Evolutionary conservation across 2,113 vertebrate genomes (phyloP), one percentile per base, ranked within the genome.

Genomic region (Polyodon spathula): DNA sequence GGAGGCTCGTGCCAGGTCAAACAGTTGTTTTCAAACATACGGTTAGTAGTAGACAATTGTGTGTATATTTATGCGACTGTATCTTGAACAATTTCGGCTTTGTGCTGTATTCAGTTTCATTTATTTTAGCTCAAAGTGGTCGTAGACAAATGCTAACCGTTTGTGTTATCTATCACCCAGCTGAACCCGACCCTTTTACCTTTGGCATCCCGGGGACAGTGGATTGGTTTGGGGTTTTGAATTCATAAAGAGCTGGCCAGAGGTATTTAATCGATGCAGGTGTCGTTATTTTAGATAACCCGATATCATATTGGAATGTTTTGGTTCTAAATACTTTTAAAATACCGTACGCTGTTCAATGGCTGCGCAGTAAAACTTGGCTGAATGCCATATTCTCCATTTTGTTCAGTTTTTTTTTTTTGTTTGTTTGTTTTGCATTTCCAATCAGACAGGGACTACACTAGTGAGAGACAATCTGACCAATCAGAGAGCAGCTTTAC

Each of bases 121-220:
- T 10, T 50, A 14, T 50, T 50, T 14, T 10, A 10, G 11, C 46
- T 7, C 46, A 4, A 12, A 50, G 11, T 12, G 7, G 5, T 5
- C 7, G 46, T n/a, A 50, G 46, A 5, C 1, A 12, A 12, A 46
- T 40, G n/a, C n/a, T n/a, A n/a, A n/a, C 37, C 42, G 42, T 38
- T 43, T 56, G 53, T 57, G 43, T 16, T 16, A 51, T 50, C 50
- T 72, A 78, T 59, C 66, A 67, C 69, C 66, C 69, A 69, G 79
- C 81, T 88, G 87, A 92, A 87, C 89, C 79, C 89, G 89, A 90
- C 90, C 91, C 88, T 90, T 90, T 93, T 92, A 92, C 92, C 92
- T 93, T 93, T 93, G 89, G 87, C 92, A 84, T 86, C 85, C 78
- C 79, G 78, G 76, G 81, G 74, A 86, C 68, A 74, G 74, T 66